These are phyloP conservation scores for Ganaspis sp. DNA, from an alignment of 1,140 invertebrate genomes.

Conservation along the genomic window DNA sequence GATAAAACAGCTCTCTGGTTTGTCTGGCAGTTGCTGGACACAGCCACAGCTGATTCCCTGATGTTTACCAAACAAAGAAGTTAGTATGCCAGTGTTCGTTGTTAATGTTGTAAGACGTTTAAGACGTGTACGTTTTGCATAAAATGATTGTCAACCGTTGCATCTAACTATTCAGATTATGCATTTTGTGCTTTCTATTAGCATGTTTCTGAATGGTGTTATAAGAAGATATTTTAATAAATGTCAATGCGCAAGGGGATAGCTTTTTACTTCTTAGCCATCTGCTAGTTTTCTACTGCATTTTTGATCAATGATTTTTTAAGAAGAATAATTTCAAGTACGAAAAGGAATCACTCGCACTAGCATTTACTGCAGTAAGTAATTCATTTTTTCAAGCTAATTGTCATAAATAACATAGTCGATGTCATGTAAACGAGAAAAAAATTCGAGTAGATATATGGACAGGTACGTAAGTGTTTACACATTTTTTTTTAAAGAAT, in stretches of 20 bases:
- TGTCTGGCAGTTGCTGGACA: neutral
- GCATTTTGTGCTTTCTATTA: neutral
- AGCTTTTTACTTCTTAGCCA: neutral
- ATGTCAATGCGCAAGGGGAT: neutral
- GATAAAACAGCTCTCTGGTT: neutral
- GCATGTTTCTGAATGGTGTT: neutral
- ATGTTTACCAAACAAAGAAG: constrained; percentile 13
- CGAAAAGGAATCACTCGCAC: neutral
- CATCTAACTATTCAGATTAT: neutral
- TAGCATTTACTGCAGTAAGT: neutral
- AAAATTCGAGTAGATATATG: neutral
- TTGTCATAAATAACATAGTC: neutral
- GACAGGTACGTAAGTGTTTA: neutral
- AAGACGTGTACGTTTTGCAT: neutral
- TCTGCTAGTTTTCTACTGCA: constrained; percentile 5
- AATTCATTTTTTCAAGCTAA: neutral
- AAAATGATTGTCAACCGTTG: neutral
- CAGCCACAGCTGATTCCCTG: constrained; percentile 11
- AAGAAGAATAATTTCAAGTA: neutral
- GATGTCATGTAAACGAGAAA: neutral
- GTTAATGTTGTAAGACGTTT: neutral
- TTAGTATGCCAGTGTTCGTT: neutral
- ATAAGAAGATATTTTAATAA: constrained; percentile 2
- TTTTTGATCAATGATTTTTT: constrained; percentile 1
- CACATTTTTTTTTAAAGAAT: neutral